Conservation (phyloP, 1,140 invertebrate species). For the Zeugodacus cucurbitae region DNA sequence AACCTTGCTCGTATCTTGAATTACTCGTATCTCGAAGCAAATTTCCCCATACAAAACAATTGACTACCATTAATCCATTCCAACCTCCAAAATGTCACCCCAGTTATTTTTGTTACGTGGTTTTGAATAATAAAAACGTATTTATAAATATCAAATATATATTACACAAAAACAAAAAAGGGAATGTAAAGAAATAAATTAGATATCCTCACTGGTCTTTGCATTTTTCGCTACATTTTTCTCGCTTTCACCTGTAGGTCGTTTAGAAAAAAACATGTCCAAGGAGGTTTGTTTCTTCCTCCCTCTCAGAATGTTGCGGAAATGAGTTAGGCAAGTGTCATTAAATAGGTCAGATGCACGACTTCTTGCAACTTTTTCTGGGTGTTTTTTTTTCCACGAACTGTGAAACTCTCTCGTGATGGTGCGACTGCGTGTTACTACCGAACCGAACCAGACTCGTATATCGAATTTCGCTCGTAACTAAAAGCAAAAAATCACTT, state of each 20-base stretch:
- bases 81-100: no score
- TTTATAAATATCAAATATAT: no score
- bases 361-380: constrained; percentile 7
- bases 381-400: neutral
- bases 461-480: no score
- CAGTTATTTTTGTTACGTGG: no score
- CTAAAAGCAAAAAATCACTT: neutral
- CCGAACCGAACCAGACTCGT: no score
- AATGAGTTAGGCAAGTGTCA: constrained; percentile 28
- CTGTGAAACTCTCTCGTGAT: no score
- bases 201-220: neutral
- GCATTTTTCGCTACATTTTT: neutral
- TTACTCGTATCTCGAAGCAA: neutral
- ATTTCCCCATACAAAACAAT: neutral
- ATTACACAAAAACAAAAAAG: no score
- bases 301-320: constrained; percentile 11
- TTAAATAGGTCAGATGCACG: neutral
- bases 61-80: no score
- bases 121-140: no score
- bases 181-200: neutral
- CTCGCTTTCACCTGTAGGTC: neutral
- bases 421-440: no score
- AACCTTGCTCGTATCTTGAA: neutral
- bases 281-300: constrained; percentile 14
- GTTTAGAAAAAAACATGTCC: neutral